phyloP scores from a whole-genome alignment of 1,140 invertebrate genomes.

The Sweltsa coloradensis region DNA sequence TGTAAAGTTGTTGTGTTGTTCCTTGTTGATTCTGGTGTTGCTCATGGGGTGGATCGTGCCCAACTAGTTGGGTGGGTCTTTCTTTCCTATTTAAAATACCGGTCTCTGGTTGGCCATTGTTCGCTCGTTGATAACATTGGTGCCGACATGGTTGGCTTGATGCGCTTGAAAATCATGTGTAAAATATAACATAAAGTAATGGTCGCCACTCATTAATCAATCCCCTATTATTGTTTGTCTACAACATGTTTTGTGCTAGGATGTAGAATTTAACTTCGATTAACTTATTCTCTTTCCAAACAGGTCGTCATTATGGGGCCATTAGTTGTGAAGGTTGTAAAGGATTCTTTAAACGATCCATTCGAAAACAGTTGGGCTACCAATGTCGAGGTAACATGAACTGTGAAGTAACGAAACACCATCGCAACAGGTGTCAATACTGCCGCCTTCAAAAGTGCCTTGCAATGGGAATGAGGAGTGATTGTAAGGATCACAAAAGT shows the following conservation, averaged over 20 bases:
- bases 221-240: background rate
- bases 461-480: conserved; percentile 93
- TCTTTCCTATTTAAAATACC: no score
- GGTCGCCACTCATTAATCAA: conserved; percentile 1
- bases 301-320: conserved; percentile 84
- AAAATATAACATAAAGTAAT: background rate
- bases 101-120: no score
- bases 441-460: conserved; percentile 95
- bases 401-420: conserved; percentile 95
- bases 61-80: background rate
- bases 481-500: conserved; percentile 65
- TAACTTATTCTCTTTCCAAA: background rate
- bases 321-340: conserved; percentile 90
- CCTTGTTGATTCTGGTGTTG: background rate
- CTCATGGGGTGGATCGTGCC: background rate
- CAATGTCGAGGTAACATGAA: conserved; percentile 88
- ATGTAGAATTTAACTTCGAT: background rate
- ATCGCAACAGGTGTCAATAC: conserved; percentile 94
- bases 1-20: no score
- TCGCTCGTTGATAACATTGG: no score
- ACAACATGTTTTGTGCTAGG: background rate
- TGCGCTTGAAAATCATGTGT: conserved; percentile 3
- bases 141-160: no score
- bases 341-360: conserved; percentile 85
- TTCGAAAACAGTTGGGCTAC: conserved; percentile 90